Base-by-base conservation (phyloP, 2,797 vertebrate genomes). In the Anas acuta region DNA sequence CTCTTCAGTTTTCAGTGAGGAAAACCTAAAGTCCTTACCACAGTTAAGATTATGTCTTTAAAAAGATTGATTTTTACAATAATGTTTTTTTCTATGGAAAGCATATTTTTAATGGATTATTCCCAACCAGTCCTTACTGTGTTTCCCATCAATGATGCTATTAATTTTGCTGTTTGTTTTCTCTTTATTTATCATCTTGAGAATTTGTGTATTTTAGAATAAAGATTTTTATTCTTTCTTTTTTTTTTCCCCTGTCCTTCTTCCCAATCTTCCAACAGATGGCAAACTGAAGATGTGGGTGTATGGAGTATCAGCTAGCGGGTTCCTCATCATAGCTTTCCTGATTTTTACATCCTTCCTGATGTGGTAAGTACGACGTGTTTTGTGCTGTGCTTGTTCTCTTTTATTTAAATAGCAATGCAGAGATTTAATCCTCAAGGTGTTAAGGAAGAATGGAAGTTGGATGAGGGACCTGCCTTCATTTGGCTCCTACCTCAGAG, bases 281-380 rank as follows among this genome's bases (percentile, higher is more conserved):
- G 99, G 99, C 87, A 98, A 98, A 98, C 98, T 99, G 90, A 99
- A 99, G 98, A 97, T 99, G 71, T 99, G 99, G 99, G 99, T 99
- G 85, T 99, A 99, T 11, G 99, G 98, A 16, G 98, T 99, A 96
- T 99, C 99, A 66, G 98, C 98, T 67, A 98, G 98, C 6, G 98
- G 99, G 96, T 99, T 99, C 97, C 96, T 99, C 95, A 95, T 99
- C 90, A 98, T 99, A 90, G 95, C 99, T 97, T 98, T 99, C 96
- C 97, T 99, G 88, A 98, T 99, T 95, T 98, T 99, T 77, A 98
- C 98, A 94, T 99, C 99, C 58, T 99, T 99, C 97, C 96, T 99
- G 96, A 96, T 99, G 97, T 99, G 99, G 99, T 99, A 98, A 95
- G 99, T 99, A 94, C 92, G 64, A 39, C 43, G 2, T 47, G 23